A percentile compares a stretch with the other conserved stretches of the same genome.
These are phyloP conservation scores for Xiphydria camelus DNA, from an alignment of 2,888 invertebrate genomes.

Conservation along the genomic window DNA sequence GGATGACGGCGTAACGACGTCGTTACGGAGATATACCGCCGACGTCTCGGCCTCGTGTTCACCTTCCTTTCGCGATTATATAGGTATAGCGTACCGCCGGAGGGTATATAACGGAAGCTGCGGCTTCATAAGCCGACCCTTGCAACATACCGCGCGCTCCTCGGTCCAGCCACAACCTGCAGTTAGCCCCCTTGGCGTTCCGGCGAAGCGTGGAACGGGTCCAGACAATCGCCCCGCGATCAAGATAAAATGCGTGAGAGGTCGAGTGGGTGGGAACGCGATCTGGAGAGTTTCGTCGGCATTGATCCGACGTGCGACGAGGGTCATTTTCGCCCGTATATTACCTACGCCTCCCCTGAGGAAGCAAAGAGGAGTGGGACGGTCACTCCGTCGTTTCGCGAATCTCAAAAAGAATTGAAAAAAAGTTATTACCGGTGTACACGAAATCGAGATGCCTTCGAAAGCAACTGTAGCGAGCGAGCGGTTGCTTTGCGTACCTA, in stretches of 20 bases:
- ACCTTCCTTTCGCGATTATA: slow-evolving; percentile 45
- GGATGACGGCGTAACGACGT: slow-evolving; percentile 49
- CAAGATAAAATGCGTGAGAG: slow-evolving; percentile 26
- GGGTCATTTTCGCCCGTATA: too few species aligned
- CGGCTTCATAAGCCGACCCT: slow-evolving; percentile 50
- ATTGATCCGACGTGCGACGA: too few species aligned
- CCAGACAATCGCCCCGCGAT: slow-evolving; percentile 49
- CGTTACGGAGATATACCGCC: slow-evolving; percentile 53
- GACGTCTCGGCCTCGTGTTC: slow-evolving; percentile 46
- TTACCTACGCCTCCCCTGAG: too few species aligned
- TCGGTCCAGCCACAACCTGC: slow-evolving; percentile 4
- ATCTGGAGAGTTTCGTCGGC: too few species aligned
- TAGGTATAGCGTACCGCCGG: slow-evolving; percentile 47
- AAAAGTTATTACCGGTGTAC: too few species aligned
- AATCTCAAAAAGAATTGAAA: too few species aligned
- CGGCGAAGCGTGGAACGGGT: slow-evolving; percentile 22
- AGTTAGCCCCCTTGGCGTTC: slow-evolving; percentile 6
- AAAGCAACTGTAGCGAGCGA: too few species aligned
- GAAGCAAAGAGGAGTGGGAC: too few species aligned
- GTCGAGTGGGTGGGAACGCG: not conserved
- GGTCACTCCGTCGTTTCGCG: too few species aligned
- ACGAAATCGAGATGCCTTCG: too few species aligned
- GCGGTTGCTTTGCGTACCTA: too few species aligned
- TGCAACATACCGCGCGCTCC: slow-evolving; percentile 40
- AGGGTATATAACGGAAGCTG: slow-evolving; percentile 41